A percentile compares a stretch with the other conserved stretches of the same genome.
Conservation (phyloP, 2,113 vertebrate genomes). For the Perca schrenkii region DNA sequence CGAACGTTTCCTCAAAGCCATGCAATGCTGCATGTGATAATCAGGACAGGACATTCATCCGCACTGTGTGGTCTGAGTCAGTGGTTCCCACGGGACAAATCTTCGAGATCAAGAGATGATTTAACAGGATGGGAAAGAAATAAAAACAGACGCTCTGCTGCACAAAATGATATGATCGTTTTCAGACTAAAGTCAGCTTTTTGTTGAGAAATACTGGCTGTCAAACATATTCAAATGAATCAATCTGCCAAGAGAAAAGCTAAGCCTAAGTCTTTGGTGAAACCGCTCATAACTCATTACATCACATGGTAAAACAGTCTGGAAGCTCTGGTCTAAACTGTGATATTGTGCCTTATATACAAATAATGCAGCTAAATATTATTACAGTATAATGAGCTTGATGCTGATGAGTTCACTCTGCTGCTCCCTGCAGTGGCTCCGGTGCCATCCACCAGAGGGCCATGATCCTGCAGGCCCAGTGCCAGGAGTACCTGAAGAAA, state of each 20-base stretch:
- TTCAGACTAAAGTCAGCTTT: background rate
- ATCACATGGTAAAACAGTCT: background rate
- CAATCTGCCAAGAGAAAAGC: background rate
- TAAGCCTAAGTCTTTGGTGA: too few relatives aligned
- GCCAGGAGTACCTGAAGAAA: constrained; percentile 77
- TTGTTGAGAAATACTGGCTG: background rate
- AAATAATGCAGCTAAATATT: background rate
- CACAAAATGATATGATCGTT: background rate
- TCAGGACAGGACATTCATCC: background rate
- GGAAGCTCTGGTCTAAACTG: rapidly evolving
- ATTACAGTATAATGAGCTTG: background rate
- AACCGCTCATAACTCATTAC: background rate
- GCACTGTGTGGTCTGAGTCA: background rate
- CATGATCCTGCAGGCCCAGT: constrained; percentile 67
- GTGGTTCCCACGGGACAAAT: background rate
- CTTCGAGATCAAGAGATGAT: background rate
- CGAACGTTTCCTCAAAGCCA: background rate
- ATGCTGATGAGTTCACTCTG: constrained; percentile 32
- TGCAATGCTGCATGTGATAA: background rate
- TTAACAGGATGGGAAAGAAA: too few relatives aligned
- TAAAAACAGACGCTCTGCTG: background rate
- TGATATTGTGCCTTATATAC: background rate
- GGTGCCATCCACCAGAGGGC: constrained; percentile 66
- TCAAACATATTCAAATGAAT: background rate
- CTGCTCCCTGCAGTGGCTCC: constrained; percentile 56